These are phyloP conservation scores for Aphrocallistes beatrix DNA, from an alignment of 37 sponge, comb jelly and placozoan species.

Conservation along the genomic window DNA sequence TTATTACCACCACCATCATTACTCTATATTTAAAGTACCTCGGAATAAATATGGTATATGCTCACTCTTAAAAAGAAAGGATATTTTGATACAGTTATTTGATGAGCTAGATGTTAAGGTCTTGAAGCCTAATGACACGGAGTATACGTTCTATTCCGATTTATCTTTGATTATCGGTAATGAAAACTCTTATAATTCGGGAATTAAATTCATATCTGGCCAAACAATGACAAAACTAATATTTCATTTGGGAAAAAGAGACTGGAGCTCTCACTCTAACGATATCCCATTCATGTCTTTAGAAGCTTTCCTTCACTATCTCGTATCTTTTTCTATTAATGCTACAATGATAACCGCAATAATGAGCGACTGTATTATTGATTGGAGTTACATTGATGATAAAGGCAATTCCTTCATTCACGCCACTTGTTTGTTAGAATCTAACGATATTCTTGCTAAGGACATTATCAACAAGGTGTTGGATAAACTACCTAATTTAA, in stretches of 20 bases:
- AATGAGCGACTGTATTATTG: neutral
- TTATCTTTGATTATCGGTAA: too few species aligned
- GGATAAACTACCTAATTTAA: neutral
- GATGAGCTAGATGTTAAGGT: neutral
- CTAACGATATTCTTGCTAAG: neutral
- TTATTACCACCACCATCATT: too few species aligned
- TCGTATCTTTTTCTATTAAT: neutral
- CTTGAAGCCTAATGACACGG: neutral
- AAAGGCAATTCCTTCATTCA: neutral
- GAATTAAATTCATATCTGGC: too few species aligned
- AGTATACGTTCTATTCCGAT: neutral
- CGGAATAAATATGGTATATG: constrained; percentile 9
- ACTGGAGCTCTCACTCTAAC: constrained; percentile 1
- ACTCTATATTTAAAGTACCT: too few species aligned
- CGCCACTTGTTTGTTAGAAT: neutral
- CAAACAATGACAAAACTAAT: too few species aligned
- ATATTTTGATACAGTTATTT: too few species aligned
- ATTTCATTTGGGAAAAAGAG: neutral
- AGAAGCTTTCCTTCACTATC: neutral
- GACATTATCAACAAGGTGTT: neutral
- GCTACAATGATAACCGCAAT: neutral
- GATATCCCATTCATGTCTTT: neutral
- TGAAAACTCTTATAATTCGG: too few species aligned
- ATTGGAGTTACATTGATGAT: neutral
- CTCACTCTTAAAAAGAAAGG: neutral